Base-by-base conservation (phyloP, 2,797 vertebrate genomes). In the Platyrinchus mystaceus region DNA sequence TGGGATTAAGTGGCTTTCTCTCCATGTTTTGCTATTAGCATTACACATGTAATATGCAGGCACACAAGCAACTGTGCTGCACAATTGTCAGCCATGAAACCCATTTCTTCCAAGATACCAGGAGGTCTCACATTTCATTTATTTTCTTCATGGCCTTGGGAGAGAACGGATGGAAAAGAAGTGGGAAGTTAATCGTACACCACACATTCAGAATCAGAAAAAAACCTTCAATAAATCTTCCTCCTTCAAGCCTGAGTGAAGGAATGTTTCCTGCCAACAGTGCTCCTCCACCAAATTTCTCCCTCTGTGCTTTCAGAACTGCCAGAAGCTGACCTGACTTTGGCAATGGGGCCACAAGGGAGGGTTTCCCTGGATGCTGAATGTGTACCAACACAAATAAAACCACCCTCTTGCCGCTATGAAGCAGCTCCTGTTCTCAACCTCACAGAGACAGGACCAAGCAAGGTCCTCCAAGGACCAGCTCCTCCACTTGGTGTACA, bases 1-100 rank as follows among this genome's bases (percentile, higher is more conserved):
- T 32, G 60, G 74, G 88, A 94, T 94, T 94, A 94, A 96, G 85
- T 36, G 84, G 74, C 80, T 94, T 96, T 96, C 77, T 84, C 64
- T 77, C 77, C 41, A 44, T 84, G 85, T 88, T 94, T 96, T 70
- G 64, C 87, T 93, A 94, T 88, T 84, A 87, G 43, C 26, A 62
- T 87, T 84, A 91, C 82, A 82, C 68, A 80, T 77, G 94, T 88
- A 94, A 91, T 41, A 75, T 28, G 49, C 53, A 93, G 84, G 44
- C 85, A 77, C 93, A 89, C 34, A 77, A 77, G 64, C 87, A 95
- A 90, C 67, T 77, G 70, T 55, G 87, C 89, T 90, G 74, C 85
- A 83, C 47, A 82, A 41, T 30, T 18, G 21, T 39, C 77, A 74
- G 44, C 1, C 10, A 62, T 86, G 79, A 84, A 91, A 74, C 39